Evolutionary conservation across 2,113 vertebrate species (phyloP).

Genomic region (Speoplatyrhinus poulsoni): DNA sequence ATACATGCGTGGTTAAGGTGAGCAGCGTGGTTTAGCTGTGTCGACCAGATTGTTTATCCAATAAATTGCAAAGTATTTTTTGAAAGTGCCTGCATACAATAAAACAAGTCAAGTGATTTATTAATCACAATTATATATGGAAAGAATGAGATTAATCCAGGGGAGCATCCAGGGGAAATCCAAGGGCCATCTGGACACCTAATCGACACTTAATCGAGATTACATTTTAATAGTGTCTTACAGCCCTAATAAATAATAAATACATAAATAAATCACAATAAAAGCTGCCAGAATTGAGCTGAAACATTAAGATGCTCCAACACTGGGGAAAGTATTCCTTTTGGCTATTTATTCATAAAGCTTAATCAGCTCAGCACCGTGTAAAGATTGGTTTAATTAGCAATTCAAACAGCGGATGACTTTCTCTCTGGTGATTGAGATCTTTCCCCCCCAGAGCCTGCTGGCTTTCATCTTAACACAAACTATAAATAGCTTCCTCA

Average conservation of each 20-base stretch:
- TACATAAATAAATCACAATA: neutral
- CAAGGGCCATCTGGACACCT: too few species aligned
- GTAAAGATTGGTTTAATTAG: slow-evolving; percentile 57
- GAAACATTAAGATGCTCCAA: slow-evolving; percentile 9
- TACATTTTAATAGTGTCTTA: too few species aligned
- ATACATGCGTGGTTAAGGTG: too few species aligned
- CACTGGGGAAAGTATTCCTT: slow-evolving; percentile 31
- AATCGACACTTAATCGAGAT: too few species aligned
- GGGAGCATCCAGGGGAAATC: too few species aligned
- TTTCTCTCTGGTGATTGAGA: slow-evolving; percentile 49
- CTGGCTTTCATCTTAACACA: slow-evolving; percentile 36
- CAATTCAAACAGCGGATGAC: slow-evolving; percentile 53
- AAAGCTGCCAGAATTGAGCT: slow-evolving; percentile 4
- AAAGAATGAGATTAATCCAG: too few species aligned
- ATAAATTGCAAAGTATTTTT: too few species aligned
- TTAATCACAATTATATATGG: neutral
- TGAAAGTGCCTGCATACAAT: too few species aligned
- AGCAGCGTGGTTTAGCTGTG: too few species aligned
- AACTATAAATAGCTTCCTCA: slow-evolving; percentile 42
- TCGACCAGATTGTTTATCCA: too few species aligned
- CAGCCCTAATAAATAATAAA: too few species aligned
- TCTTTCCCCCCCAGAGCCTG: slow-evolving; percentile 36
- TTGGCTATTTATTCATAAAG: slow-evolving; percentile 47
- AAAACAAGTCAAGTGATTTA: neutral
- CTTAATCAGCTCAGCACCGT: slow-evolving; percentile 31